A percentile compares a stretch with the other conserved stretches of the same genome.
These are phyloP conservation scores for Myotis yumanensis DNA, from an alignment of 2,113 vertebrate genomes.

Conservation along the genomic window DNA sequence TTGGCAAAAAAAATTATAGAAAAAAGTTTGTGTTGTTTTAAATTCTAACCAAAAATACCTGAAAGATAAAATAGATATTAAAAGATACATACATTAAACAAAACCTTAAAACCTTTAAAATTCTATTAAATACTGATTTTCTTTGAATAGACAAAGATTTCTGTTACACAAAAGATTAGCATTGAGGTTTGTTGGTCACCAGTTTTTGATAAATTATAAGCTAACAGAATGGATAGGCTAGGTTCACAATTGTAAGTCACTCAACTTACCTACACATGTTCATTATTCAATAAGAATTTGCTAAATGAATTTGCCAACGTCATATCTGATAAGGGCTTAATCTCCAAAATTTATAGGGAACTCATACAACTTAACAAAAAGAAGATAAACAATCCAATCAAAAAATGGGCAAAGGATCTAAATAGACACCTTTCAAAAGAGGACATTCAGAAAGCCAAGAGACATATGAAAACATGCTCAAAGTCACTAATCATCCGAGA, in stretches of 20 bases:
- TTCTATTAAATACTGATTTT: background rate
- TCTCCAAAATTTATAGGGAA: no score
- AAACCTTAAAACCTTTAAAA: background rate
- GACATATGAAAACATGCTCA: no score
- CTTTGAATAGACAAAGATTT: conserved; percentile 1
- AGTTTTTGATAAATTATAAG: background rate
- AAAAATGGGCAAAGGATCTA: no score
- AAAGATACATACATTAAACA: background rate
- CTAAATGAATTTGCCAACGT: no score
- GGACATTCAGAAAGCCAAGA: no score
- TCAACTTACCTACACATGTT: background rate
- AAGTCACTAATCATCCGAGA: no score
- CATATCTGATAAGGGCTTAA: no score
- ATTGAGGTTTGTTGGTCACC: background rate
- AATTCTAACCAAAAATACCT: conserved; percentile 27
- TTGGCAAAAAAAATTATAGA: background rate
- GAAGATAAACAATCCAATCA: no score
- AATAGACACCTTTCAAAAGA: no score
- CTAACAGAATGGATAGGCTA: background rate
- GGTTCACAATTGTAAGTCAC: background rate
- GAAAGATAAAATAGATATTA: conserved; percentile 6
- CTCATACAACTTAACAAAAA: no score
- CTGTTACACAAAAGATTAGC: background rate
- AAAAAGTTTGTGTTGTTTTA: background rate
- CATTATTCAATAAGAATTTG: background rate